These are phyloP conservation scores for Seriola quinqueradiata DNA, from an alignment of 2,113 vertebrate genomes.

Conservation along the genomic window DNA sequence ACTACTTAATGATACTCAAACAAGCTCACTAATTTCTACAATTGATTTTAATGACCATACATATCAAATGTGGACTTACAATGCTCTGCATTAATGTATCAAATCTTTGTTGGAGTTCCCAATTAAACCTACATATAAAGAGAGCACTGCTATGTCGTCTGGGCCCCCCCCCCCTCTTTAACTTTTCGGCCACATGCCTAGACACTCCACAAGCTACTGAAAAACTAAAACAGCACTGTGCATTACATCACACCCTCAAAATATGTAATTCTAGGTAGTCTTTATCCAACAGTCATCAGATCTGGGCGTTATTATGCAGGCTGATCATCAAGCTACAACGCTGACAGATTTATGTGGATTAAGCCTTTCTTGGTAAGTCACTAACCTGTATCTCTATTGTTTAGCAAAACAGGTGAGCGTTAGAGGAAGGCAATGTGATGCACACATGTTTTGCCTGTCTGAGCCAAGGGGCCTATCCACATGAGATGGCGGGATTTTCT, in stretches of 20 bases:
- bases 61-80: neutral
- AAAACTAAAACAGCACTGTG: slow-evolving; percentile 8
- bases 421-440: slow-evolving; percentile 8
- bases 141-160: neutral
- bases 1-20: neutral
- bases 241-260: slow-evolving; percentile 17
- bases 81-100: neutral
- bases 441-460: slow-evolving; percentile 24
- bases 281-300: slow-evolving; percentile 32
- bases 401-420: slow-evolving; percentile 41
- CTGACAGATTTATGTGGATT: slow-evolving; percentile 1
- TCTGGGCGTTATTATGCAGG: slow-evolving; percentile 26
- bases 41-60: neutral
- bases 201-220: neutral
- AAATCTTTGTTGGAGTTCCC: neutral
- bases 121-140: slow-evolving; percentile 2
- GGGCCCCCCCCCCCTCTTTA: slow-evolving; percentile 11
- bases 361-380: neutral
- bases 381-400: slow-evolving; percentile 4
- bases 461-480: slow-evolving; percentile 12
- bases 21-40: neutral
- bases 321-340: neutral
- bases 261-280: slow-evolving; percentile 13
- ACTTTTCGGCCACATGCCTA: neutral
- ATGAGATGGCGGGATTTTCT: slow-evolving; percentile 21